Base-by-base conservation (phyloP, 2,888 invertebrate genomes). In the Trichopoda pennipes region DNA sequence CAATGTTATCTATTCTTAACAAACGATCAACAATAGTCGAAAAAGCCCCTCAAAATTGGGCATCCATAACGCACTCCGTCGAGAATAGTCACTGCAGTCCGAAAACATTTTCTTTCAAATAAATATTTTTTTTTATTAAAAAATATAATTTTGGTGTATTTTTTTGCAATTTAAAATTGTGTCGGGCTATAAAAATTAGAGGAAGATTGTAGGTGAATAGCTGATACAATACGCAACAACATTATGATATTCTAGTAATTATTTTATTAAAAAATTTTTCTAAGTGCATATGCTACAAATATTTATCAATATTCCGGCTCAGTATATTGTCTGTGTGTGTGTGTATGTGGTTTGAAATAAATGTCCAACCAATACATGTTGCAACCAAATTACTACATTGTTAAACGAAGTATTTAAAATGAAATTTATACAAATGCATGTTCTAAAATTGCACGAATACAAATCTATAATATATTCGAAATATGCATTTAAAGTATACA, bases 351-450 rank as follows among this genome's bases (percentile, higher is more conserved):
- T 66, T 78, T 70, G 55, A 81, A 78, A 75, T 78, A 70, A 72
- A 73, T 70, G 60, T 70, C 60, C 60, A 60, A 70, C 69, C 78
- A 70, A 74, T 81, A 70, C 81, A 74, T 75, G 78, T 68, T 38
- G 6, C 38, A 38, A 38, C 1, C 69, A 61, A 58, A 32, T 60
- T 64, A 51, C 42, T 51, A 56, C 61, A 68, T 72, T 75, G 80
- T 72, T 76, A 82, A 80, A 82, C 80, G 82, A 79, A 61, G 64
- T 66, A 53, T 79, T 72, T 70, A 44, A 82, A 56, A 82, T 76
- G 56, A 70, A 75, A 72, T 82, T 70, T 75, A 75, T 72, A 79
- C 49, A 79, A 82, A 66, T 75, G 74, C 47, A 60, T 73, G 66
- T 47, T 47, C 44, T 60, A 47, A 66, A 56, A 63, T 12, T 23